phyloP scores from a whole-genome alignment of 2,888 invertebrate species.

The Drosophila pseudotakahashii region DNA sequence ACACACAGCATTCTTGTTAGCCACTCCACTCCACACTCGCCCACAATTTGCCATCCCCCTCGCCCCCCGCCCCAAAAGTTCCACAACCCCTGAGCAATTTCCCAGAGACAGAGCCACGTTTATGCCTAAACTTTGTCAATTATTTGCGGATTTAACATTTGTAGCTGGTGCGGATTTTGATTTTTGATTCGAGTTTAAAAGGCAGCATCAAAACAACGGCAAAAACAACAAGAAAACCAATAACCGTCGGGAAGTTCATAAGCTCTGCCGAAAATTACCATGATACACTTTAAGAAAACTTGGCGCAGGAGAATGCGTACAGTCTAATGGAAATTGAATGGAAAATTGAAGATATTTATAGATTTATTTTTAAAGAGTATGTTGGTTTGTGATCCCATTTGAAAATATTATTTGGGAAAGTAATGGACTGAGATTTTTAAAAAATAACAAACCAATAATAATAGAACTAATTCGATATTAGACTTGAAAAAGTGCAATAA shows the following conservation, averaged over 20 bases:
- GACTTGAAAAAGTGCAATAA: background rate
- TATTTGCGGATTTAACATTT: slow-evolving; percentile 80
- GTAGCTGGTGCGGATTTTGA: slow-evolving; percentile 79
- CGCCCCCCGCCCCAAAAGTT: background rate
- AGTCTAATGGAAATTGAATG: slow-evolving; percentile 22
- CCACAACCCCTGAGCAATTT: slow-evolving; percentile 33
- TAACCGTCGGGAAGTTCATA: slow-evolving; percentile 30
- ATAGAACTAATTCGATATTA: too few species aligned
- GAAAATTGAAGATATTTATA: slow-evolving; percentile 12
- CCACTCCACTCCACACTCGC: slow-evolving; percentile 4
- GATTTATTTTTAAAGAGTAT: slow-evolving; percentile 3
- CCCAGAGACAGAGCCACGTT: slow-evolving; percentile 71
- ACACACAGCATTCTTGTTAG: slow-evolving; percentile 43
- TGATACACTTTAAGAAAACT: slow-evolving; percentile 23
- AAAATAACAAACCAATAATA: too few species aligned
- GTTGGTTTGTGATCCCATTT: background rate
- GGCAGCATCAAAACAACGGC: slow-evolving; percentile 42
- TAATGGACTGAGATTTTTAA: too few species aligned
- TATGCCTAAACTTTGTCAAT: slow-evolving; percentile 80
- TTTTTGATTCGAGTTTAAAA: slow-evolving; percentile 79
- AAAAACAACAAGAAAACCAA: slow-evolving; percentile 40
- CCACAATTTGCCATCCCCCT: background rate
- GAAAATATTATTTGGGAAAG: background rate
- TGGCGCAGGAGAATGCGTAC: background rate
- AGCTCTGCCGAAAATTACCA: slow-evolving; percentile 19